Evolutionary conservation across 2,113 vertebrate species (phyloP).

Genomic region (Albula goreensis): DNA sequence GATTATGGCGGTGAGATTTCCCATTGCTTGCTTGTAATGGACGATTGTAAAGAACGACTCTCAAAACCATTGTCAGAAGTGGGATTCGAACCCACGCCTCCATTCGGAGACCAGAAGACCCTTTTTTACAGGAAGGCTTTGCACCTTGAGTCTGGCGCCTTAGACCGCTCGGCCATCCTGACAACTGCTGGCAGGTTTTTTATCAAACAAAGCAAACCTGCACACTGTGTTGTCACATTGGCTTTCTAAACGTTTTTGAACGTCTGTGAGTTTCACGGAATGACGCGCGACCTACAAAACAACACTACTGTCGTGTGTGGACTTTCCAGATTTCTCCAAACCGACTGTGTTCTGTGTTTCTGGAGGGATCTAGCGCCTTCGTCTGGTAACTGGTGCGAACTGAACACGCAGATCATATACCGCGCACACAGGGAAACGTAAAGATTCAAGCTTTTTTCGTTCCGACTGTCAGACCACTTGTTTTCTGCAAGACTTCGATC

Average conservation of each 20-base stretch:
- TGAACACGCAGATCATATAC: too few species aligned
- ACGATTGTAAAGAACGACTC: neutral
- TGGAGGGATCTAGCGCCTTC: neutral
- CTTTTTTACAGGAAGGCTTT: conserved; percentile 36
- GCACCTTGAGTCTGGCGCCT: conserved; percentile 54
- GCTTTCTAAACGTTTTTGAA: neutral
- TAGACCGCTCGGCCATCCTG: conserved; percentile 66
- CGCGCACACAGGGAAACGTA: too few species aligned
- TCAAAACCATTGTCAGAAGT: conserved; percentile 69
- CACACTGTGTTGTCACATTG: neutral
- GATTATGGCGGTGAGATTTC: too few species aligned
- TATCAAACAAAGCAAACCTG: neutral
- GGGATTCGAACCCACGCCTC: conserved; percentile 86
- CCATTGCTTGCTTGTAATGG: neutral
- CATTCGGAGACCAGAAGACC: conserved; percentile 90
- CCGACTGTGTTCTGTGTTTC: neutral
- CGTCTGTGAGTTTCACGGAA: neutral
- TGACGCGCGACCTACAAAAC: neutral
- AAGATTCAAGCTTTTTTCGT: too few species aligned
- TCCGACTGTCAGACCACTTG: too few species aligned
- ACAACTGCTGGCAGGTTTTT: conserved; percentile 7
- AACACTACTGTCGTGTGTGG: neutral
- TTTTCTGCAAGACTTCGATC: too few species aligned
- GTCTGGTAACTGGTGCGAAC: too few species aligned
- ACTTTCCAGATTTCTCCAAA: neutral